Conservation (phyloP, 2,797 vertebrate species). For the Darevskia mixta region DNA sequence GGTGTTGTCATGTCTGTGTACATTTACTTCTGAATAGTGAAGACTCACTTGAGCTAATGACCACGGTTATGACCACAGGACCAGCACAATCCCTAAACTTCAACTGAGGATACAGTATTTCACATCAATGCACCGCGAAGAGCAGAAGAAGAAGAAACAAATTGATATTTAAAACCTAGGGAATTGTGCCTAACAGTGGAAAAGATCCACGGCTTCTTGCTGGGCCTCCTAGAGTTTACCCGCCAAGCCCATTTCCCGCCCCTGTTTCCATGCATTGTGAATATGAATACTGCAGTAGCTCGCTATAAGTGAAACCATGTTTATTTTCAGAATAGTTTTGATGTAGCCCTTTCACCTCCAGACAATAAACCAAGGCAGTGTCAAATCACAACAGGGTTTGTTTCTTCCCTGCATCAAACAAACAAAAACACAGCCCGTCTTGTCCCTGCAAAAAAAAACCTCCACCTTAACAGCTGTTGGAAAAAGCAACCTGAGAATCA, state of each 20-base stretch:
- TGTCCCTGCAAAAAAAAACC: neutral
- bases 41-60: neutral
- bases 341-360: neutral
- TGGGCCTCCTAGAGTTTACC: slow-evolving; percentile 51
- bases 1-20: too few species aligned
- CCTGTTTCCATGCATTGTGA: slow-evolving; percentile 10
- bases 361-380: neutral
- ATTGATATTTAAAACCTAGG: neutral
- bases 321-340: neutral
- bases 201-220: slow-evolving; percentile 47
- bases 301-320: neutral
- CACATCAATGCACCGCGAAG: neutral
- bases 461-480: neutral
- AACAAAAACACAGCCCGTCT: neutral
- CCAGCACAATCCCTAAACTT: neutral
- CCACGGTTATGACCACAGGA: neutral
- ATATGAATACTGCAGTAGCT: neutral
- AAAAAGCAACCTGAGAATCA: accelerated
- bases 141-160: neutral
- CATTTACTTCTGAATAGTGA: neutral
- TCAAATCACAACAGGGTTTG: neutral
- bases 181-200: slow-evolving; percentile 36
- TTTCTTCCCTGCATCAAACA: neutral
- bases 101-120: neutral
- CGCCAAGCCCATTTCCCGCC: slow-evolving; percentile 42